phyloP scores from a whole-genome alignment of 2,888 invertebrate genomes.

The Nesidiocoris tenuis region DNA sequence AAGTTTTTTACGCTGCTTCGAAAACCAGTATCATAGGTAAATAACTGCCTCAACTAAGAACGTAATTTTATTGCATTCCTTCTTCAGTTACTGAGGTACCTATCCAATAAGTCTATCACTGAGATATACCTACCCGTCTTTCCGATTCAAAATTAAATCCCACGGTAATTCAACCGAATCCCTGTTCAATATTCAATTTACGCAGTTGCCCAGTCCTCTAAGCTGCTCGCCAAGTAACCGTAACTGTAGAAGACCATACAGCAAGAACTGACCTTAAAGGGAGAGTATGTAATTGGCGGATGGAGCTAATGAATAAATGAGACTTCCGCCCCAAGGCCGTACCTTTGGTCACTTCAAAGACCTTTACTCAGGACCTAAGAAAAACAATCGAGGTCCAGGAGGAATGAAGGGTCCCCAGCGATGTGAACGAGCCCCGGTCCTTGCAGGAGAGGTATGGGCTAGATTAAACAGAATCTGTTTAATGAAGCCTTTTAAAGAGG shows the following conservation, averaged over 20 bases:
- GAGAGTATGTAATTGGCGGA: constrained; percentile 39
- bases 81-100: no score
- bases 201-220: no score
- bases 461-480: constrained; percentile 43
- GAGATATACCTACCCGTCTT: no score
- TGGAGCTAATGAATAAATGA: constrained; percentile 40
- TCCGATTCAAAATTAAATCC: no score
- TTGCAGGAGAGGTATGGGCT: constrained; percentile 4
- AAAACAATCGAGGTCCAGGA: constrained; percentile 36
- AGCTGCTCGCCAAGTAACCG: no score
- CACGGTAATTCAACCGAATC: no score
- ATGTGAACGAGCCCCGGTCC: neutral
- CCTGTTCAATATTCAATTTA: no score
- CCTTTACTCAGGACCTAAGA: constrained; percentile 26
- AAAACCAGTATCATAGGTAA: no score
- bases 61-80: no score
- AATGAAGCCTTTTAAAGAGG: constrained; percentile 18
- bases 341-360: constrained; percentile 43
- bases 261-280: constrained; percentile 23
- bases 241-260: constrained; percentile 33
- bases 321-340: neutral
- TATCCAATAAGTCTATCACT: no score
- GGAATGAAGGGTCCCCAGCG: constrained; percentile 24
- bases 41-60: no score
- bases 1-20: no score